Base-by-base conservation (phyloP, 2,888 invertebrate species). In the Volucella zonaria region DNA sequence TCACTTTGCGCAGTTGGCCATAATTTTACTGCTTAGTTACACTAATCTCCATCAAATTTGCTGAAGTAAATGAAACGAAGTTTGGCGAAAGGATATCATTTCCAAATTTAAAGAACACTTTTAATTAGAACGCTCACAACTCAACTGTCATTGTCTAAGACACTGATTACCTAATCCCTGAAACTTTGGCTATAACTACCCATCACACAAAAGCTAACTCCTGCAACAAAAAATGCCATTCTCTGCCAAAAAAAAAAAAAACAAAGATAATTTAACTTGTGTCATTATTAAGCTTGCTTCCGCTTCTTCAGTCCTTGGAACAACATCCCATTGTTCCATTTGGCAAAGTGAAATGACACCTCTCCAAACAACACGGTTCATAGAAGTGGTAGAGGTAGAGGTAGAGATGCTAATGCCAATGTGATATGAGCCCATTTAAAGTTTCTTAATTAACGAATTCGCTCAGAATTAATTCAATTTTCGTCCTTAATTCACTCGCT, bases 401-500 rank as follows among this genome's bases (percentile, higher is more conserved):
- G 18, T 40, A n/a, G 43, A 79, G 79, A 73, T 79, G 79, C 79
- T 73, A 79, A 79, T 73, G 66, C 73, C 73, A 67, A 73, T 73
- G 79, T 79, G 79, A 79, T 73, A 79, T 79, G 79, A 73, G 79
- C 79, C 73, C 61, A 73, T 79, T 79, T 79, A 79, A 79, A 79
- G 79, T 79, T 79, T 79, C 73, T 79, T 79, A 79, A 79, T 79
- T 79, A 79, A 79, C 79, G 59, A 79, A 73, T 79, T 73, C 79
- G 79, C 52, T 79, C 73, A 73, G 79, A 79, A 79, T 79, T 79
- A 79, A 79, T 79, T 79, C 79, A 79, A 79, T 79, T 79, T 79
- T 52, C 79, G 79, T 67, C 73, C 79, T 52, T 67, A 79, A 67
- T 79, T 79, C 66, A 79, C 66, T 79, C 73, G 67, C 79, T 79